Conservation (phyloP, 2,888 invertebrate genomes). For the Nephrocerus scutellatus region DNA sequence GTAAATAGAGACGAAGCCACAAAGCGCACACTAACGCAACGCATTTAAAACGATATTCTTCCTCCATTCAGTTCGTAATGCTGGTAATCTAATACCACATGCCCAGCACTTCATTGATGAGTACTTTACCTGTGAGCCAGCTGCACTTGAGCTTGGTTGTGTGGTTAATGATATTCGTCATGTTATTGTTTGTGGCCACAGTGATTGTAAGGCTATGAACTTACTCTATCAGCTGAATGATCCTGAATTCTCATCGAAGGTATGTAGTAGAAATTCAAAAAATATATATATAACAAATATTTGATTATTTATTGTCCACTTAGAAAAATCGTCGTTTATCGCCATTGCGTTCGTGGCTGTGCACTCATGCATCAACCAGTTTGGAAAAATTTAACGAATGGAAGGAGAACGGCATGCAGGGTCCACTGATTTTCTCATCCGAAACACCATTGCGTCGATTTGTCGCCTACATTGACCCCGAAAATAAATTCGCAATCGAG, state of each 20-base stretch:
- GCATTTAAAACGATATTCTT: too few relatives aligned
- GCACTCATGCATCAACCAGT: conserved; percentile 76
- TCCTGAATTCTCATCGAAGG: conserved; percentile 65
- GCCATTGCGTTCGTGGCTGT: conserved; percentile 85
- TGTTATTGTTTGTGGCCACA: conserved; percentile 94
- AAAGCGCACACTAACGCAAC: background rate
- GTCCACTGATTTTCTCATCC: conserved; percentile 76
- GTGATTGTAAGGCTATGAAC: conserved; percentile 98
- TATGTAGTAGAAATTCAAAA: conserved; percentile 36
- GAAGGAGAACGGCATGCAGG: conserved; percentile 51
- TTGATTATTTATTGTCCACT: conserved; percentile 7
- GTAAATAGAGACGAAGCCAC: conserved; percentile 50
- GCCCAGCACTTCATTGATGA: conserved; percentile 81
- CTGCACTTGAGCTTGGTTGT: conserved; percentile 90
- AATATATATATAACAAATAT: background rate
- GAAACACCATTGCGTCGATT: conserved; percentile 83
- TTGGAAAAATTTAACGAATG: conserved; percentile 75
- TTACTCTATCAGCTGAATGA: conserved; percentile 75
- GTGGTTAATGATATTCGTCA: conserved; percentile 85
- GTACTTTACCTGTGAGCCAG: conserved; percentile 89
- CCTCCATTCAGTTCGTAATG: conserved; percentile 74
- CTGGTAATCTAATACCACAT: conserved; percentile 91
- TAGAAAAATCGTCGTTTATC: conserved; percentile 71
- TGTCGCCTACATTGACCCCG: conserved; percentile 90
- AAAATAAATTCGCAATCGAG: conserved; percentile 76